Evolutionary conservation across 2,113 vertebrate genomes (phyloP).

Genomic region (Chlamydotis undulata): DNA sequence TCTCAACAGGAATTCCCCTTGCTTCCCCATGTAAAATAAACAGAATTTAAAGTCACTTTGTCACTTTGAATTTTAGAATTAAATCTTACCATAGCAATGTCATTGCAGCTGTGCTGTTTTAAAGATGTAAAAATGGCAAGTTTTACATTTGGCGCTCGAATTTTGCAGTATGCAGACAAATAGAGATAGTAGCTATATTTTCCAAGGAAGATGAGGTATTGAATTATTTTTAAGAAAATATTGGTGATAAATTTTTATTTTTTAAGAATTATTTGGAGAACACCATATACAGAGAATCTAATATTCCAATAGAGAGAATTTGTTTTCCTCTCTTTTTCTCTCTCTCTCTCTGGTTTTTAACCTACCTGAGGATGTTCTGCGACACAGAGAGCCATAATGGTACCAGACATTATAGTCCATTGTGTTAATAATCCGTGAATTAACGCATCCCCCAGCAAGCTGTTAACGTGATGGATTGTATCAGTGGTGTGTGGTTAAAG

Average conservation of each 20-base stretch:
- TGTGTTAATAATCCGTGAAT: neutral
- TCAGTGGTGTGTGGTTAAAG: neutral
- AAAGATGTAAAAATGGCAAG: neutral
- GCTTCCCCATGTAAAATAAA: neutral
- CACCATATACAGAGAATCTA: neutral
- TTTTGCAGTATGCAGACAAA: neutral
- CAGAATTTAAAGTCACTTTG: neutral
- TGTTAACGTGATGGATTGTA: neutral
- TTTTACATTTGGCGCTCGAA: neutral
- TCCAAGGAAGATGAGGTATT: neutral
- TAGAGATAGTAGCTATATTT: neutral
- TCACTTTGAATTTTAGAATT: neutral
- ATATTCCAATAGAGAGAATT: neutral
- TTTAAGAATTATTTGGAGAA: neutral
- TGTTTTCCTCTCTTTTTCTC: neutral
- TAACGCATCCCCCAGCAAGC: neutral
- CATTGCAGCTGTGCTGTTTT: neutral
- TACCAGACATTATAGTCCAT: neutral
- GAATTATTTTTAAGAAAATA: neutral
- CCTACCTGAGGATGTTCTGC: neutral
- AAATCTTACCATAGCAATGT: neutral
- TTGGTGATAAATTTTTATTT: neutral
- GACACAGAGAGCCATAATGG: neutral
- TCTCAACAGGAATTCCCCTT: neutral
- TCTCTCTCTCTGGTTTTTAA: neutral